Evolutionary conservation across 2,113 vertebrate genomes (phyloP).

Genomic region (Montifringilla adamsi): DNA sequence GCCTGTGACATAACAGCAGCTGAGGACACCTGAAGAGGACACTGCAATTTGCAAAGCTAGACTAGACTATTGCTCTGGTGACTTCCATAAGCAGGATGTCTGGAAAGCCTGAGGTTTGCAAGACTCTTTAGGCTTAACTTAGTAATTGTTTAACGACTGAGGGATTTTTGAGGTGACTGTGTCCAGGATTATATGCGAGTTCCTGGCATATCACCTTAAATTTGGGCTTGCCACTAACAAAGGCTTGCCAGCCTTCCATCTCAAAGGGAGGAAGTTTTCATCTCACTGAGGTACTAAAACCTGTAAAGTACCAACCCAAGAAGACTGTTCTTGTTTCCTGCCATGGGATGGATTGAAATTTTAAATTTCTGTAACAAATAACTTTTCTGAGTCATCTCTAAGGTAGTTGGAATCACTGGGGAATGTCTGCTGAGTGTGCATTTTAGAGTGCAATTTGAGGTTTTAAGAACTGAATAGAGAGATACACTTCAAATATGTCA

Average conservation of each 20-base stretch:
- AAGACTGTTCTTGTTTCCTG: neutral
- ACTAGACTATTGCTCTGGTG: neutral
- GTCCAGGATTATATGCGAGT: neutral
- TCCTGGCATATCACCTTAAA: neutral
- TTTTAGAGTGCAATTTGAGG: neutral
- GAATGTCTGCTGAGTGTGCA: neutral
- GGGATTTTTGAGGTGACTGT: neutral
- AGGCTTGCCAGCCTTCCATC: neutral
- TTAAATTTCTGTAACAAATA: neutral
- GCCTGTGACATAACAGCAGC: neutral
- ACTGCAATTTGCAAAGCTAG: neutral
- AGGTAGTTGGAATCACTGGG: neutral
- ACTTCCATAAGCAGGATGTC: neutral
- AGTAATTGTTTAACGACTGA: neutral
- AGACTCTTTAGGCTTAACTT: neutral
- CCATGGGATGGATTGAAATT: neutral
- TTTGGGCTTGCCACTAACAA: neutral
- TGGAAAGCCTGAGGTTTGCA: neutral
- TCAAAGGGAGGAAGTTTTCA: neutral
- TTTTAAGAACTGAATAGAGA: neutral
- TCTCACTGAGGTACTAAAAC: neutral
- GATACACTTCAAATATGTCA: neutral
- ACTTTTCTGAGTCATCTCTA: neutral
- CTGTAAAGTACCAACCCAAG: neutral
- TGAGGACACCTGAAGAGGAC: neutral